Evolutionary conservation across 2,797 vertebrate genomes (phyloP).

Genomic region (Antrozous pallidus): DNA sequence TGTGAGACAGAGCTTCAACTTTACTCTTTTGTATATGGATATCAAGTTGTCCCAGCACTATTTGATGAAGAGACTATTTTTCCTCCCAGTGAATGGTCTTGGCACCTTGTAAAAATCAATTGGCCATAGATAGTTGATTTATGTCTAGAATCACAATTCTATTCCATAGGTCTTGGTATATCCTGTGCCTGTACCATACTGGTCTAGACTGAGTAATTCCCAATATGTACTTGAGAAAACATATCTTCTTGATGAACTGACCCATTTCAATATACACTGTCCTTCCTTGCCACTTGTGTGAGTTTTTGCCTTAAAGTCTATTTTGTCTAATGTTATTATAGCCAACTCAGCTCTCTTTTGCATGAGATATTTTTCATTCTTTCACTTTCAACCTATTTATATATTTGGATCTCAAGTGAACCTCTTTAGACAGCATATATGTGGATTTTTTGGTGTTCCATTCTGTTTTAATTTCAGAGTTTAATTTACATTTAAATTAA

Average conservation of each 20-base stretch:
- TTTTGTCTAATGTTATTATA: background rate
- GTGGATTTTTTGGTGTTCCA: background rate
- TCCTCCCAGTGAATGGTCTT: background rate
- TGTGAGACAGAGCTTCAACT: background rate
- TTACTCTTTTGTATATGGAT: background rate
- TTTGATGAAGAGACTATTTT: background rate
- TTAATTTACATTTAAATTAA: background rate
- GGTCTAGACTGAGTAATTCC: background rate
- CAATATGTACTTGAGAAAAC: background rate
- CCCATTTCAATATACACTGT: background rate
- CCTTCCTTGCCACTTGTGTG: background rate
- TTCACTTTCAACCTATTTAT: constrained; percentile 12
- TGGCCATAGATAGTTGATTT: background rate
- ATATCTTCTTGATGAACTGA: background rate
- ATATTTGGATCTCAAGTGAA: background rate
- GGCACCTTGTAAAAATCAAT: background rate
- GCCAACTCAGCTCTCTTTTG: background rate
- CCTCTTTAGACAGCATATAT: background rate
- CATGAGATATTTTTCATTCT: background rate
- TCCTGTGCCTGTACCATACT: background rate
- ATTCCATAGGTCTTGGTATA: background rate
- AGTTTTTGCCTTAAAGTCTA: background rate
- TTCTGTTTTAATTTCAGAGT: background rate
- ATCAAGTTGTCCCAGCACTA: background rate
- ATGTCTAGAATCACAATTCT: background rate